phyloP scores from a whole-genome alignment of 2,113 vertebrate species.

The Carassius auratus region DNA sequence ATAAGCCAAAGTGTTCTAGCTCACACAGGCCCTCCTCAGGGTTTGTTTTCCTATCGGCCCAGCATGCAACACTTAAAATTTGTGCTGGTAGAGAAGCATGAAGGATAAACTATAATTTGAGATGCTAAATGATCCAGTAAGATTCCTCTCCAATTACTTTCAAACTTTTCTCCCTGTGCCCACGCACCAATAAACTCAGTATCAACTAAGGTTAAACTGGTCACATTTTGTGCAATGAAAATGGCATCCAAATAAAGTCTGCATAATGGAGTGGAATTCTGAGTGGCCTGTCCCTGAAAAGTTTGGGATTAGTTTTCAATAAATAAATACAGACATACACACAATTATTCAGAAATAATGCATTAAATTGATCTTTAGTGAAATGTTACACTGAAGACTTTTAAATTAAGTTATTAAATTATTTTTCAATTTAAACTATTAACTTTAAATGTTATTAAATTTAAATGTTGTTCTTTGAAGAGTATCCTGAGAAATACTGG shows the following conservation, averaged over 20 bases:
- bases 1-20: constrained; percentile 6
- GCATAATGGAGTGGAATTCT: not conserved
- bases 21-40: not conserved
- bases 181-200: not conserved
- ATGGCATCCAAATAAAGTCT: not conserved
- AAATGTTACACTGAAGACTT: no score
- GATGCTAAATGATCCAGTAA: constrained; percentile 10
- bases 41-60: not conserved
- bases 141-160: constrained; percentile 11
- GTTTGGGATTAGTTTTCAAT: not conserved
- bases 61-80: not conserved
- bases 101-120: not conserved
- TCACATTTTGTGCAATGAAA: constrained; percentile 8
- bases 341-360: no score
- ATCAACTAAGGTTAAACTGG: not conserved
- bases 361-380: not conserved
- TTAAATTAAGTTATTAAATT: no score
- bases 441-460: no score
- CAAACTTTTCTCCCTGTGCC: not conserved
- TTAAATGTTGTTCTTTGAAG: no score
- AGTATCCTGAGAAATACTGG: no score
- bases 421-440: no score
- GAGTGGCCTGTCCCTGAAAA: not conserved
- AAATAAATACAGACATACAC: no score
- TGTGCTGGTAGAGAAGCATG: not conserved